Evolutionary conservation across 2,888 invertebrate species (phyloP).

Genomic region (Lasioglossum zephyrum): DNA sequence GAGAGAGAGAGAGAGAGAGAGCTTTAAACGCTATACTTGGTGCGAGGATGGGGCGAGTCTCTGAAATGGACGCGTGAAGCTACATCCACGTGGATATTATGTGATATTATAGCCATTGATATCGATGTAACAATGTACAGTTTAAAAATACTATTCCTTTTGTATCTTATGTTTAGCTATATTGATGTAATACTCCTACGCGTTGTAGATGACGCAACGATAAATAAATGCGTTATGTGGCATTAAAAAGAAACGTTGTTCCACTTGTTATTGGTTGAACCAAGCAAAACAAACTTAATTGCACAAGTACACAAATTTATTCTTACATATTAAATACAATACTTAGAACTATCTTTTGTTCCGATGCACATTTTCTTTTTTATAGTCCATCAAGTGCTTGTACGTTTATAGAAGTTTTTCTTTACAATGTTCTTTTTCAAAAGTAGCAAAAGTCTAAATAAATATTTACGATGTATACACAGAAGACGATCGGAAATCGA

Average conservation of each 20-base stretch:
- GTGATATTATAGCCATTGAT: slow-evolving; percentile 50
- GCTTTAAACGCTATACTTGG: not conserved
- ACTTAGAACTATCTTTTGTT: slow-evolving; percentile 40
- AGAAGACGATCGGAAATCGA: slow-evolving; percentile 1
- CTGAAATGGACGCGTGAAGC: slow-evolving; percentile 6
- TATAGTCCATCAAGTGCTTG: slow-evolving; percentile 28
- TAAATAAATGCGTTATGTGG: not conserved
- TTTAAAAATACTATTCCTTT: slow-evolving; percentile 26
- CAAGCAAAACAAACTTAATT: not conserved
- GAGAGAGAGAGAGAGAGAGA: not conserved
- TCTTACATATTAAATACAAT: slow-evolving; percentile 57
- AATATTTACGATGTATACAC: slow-evolving; percentile 28
- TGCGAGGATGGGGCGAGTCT: slow-evolving; percentile 23
- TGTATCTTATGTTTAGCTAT: not conserved
- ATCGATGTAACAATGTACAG: slow-evolving; percentile 35
- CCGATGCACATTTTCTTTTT: not conserved
- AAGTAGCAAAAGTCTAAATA: slow-evolving; percentile 31
- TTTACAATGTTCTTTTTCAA: slow-evolving; percentile 21
- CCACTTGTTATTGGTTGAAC: not conserved
- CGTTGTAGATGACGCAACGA: not conserved
- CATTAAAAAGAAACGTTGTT: not conserved
- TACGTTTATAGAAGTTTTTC: slow-evolving; percentile 13
- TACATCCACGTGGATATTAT: slow-evolving; percentile 57
- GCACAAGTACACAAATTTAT: slow-evolving; percentile 55
- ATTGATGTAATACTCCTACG: not conserved